Evolutionary conservation across 2,888 invertebrate genomes (phyloP), one percentile per base, ranked within the genome.

Genomic region (Epinotia nisella): DNA sequence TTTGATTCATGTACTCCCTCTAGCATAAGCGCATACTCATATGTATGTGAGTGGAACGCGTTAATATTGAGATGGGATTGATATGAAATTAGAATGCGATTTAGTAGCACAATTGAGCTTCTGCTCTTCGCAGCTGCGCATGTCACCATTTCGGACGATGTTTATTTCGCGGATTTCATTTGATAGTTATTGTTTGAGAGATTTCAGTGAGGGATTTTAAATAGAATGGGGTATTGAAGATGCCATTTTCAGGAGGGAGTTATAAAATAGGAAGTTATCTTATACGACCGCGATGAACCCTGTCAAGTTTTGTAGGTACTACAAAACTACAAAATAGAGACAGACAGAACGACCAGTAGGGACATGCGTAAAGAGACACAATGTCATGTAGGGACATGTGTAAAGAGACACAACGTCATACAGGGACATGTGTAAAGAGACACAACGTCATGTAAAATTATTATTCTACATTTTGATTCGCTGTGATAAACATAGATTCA

Each of bases 121-220:
- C 49, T 49, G 19, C 19, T 17, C 17, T 1, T 59, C 35, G 11
- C 61, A 53, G 58, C 68, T 73, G 73, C 73, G 73, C 73, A 59
- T 73, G 64, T 59, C 73, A 59, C 73, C 29, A 73, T 69, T 69
- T 73, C 24, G 11, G 21, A 68, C 61, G 67, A 68, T 72, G 62
- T 68, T 72, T 72, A 72, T 68, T 56, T 68, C 39, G 58, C 49
- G 61, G 61, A 72, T 72, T 68, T 58, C 62, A 35, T 62, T 72
- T 67, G 67, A 68, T 62, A 35, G 67, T 62, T 72, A 72, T 67
- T 61, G 72, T 72, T 67, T 68, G 45, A 21, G 55, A 61, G 21
- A 71, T 55, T 60, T 71, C 55, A 55, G 66, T 56, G 56, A 55
- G 41, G 11, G 67, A 55, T n/a, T 55, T 55, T 35, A 49, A 62